Evolutionary conservation across 2,797 vertebrate species (phyloP), one percentile per base, ranked within the genome.

Genomic region (Sebastiscus albofasciatus): DNA sequence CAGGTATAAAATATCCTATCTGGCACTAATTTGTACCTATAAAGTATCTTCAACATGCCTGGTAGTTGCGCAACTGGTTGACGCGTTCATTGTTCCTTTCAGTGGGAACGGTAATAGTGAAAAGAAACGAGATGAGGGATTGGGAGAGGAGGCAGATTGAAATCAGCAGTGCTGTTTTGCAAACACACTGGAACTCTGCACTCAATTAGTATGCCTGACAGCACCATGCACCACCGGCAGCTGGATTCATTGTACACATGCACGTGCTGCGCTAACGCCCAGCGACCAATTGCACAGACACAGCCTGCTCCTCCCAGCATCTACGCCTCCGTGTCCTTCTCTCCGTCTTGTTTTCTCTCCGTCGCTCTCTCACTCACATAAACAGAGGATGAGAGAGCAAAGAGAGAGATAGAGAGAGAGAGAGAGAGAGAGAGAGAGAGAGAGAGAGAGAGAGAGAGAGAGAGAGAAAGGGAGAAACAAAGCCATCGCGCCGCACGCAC

Each of bases 151-250:
- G 67, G 77, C 39, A 65, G 84, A 88, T 54, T 78, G 62, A 86
- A 87, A 93, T 87, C 80, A 83, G 86, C 85, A 85, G 80, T 73
- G 77, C 70, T 77, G 81, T 80, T 67, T 67, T 81, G 81, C 81
- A 87, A 87, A 81, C 75, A 79, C 55, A 14, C 67, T 55, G 56
- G 33, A 71, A 59, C 78, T 88, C 79, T 42, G 55, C 33, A 52
- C 73, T 84, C 86, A 79, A 90, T 94, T 92, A 89, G 90, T 92
- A 95, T 94, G 89, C 91, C 85, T 87, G 89, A 84, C 82, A 77
- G 88, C 87, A 60, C 74, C 13, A 36, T 33, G 64, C 82, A 54
- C 80, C 11, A 54, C 80, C 11, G 31, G 91, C 90, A 93, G 86
- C 89, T 91, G 86, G 85, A 91, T 89, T 88, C 84, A 86, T 83